Conservation (phyloP, 2,888 invertebrate genomes). For the Ctenicera cuprea region DNA sequence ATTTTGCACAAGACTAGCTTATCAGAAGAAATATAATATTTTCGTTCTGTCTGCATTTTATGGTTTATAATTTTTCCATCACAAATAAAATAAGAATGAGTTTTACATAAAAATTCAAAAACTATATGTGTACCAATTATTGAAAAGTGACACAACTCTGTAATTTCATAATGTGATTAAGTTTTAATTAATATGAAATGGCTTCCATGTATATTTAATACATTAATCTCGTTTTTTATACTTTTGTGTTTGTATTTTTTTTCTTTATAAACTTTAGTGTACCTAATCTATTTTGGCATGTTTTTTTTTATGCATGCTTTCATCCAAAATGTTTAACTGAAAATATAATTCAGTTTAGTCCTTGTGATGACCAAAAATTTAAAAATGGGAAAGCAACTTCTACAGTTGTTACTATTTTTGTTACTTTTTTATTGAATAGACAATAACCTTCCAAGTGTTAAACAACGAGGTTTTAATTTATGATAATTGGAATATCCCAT, state of each 20-base stretch:
- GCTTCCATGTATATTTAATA: conserved; percentile 41
- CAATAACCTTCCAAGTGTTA: conserved; percentile 55
- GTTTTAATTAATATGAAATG: conserved; percentile 40
- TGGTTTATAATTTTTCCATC: too few species aligned
- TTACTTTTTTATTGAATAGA: conserved; percentile 53
- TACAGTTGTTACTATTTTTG: conserved; percentile 38
- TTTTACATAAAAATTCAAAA: too few species aligned
- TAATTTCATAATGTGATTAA: conserved; percentile 9
- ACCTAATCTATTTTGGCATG: conserved; percentile 28
- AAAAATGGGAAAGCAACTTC: conserved; percentile 23
- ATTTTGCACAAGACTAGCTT: too few species aligned
- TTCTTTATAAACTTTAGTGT: conserved; percentile 1
- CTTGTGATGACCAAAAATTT: conserved; percentile 45
- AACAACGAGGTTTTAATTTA: conserved; percentile 40
- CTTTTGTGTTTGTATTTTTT: conserved; percentile 1
- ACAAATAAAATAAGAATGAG: too few species aligned
- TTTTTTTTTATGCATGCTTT: conserved; percentile 39
- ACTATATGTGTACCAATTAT: too few species aligned
- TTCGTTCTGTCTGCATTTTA: too few species aligned
- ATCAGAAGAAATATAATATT: too few species aligned
- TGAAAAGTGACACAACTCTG: conserved; percentile 14
- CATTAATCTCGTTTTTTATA: conserved; percentile 17
- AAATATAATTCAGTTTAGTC: conserved; percentile 25
- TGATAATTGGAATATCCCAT: conserved; percentile 31
- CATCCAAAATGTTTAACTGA: conserved; percentile 21